Percentiles rank a stretch among this genome's conserved stretches.
phyloP scores from a whole-genome alignment of 2,113 vertebrate genomes.

The Perca fluviatilis region DNA sequence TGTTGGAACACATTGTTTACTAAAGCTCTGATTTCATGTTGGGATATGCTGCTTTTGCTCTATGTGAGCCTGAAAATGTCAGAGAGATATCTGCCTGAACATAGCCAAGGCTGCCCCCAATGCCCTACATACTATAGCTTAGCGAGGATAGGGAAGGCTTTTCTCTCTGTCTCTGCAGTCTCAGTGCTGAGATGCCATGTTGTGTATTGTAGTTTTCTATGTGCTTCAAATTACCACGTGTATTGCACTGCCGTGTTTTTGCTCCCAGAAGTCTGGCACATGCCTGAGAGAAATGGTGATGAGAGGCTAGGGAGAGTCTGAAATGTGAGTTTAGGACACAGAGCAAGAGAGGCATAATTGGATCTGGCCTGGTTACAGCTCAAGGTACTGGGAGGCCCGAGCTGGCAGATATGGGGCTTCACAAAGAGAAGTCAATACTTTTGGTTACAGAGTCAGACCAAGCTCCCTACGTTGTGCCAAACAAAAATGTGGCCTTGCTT shows the following conservation, averaged over 20 bases:
- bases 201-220: neutral
- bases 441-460: neutral
- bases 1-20: constrained; percentile 46
- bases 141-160: neutral
- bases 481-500: too few species aligned
- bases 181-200: constrained; percentile 16
- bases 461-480: neutral
- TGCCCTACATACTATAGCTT: constrained; percentile 46
- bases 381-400: neutral
- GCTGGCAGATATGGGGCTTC: neutral
- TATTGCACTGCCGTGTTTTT: neutral
- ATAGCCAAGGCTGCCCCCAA: constrained; percentile 32
- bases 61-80: constrained; percentile 27
- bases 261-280: neutral
- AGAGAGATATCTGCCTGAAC: constrained; percentile 49
- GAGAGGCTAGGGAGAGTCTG: constrained; percentile 11
- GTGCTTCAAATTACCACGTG: neutral
- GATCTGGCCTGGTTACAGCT: constrained; percentile 21
- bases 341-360: constrained; percentile 21
- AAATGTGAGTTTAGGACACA: neutral
- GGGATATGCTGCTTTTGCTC: constrained; percentile 44
- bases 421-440: neutral
- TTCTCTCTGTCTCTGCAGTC: constrained; percentile 12
- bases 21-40: constrained; percentile 47
- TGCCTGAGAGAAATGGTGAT: constrained; percentile 1